A percentile compares a stretch with the other conserved stretches of the same genome.
phyloP scores from a whole-genome alignment of 2,797 vertebrate genomes.

The Gymnoscopelus microlampas region DNA sequence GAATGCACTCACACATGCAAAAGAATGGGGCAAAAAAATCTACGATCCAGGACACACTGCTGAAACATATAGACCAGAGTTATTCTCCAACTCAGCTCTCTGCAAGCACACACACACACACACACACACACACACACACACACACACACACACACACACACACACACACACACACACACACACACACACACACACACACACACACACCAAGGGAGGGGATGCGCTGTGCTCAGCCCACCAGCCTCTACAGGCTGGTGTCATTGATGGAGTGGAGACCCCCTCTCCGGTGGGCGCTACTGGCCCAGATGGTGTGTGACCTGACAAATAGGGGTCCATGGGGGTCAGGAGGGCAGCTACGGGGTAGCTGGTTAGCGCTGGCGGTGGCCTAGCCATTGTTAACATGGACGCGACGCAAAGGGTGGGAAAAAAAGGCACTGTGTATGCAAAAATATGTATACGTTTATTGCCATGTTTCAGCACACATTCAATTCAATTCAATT shows the following conservation, averaged over 20 bases:
- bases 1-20: background rate
- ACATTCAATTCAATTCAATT: no score
- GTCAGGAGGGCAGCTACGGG: conserved; percentile 55
- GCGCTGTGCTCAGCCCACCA: background rate
- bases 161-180: background rate
- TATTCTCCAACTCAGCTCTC: no score
- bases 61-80: no score
- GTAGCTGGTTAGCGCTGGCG: conserved; percentile 52
- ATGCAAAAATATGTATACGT: no score
- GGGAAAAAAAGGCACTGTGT: no score
- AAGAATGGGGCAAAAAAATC: background rate
- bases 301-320: conserved; percentile 63
- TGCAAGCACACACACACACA: background rate
- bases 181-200: background rate
- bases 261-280: conserved; percentile 46
- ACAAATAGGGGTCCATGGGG: conserved; percentile 61
- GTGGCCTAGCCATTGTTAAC: conserved; percentile 20
- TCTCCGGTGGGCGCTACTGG: background rate
- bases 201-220: background rate
- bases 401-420: background rate
- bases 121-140: no score
- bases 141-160: no score
- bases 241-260: conserved; percentile 32
- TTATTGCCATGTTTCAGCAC: no score
- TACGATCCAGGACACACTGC: no score